Evolutionary conservation across 2,113 vertebrate genomes (phyloP), one percentile per base, ranked within the genome.

Genomic region (Anoura caudifer): DNA sequence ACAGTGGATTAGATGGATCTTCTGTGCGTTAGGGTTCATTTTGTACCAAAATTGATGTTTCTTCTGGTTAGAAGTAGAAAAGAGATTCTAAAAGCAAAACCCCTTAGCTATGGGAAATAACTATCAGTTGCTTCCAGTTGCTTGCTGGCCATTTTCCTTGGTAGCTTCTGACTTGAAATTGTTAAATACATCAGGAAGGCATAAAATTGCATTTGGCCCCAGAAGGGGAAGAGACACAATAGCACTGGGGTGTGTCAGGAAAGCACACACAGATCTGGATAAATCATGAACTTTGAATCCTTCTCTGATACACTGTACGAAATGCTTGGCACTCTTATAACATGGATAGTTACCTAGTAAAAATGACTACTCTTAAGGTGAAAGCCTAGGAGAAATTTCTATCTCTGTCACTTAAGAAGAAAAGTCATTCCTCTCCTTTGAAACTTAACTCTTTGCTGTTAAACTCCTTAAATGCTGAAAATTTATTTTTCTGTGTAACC

Each of bases 121-220:
- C 70, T 91, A 43, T 65, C 41, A 77, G 26, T 81, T 96, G 69
- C 59, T 90, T 91, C 75, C 47, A 77, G 19, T 7, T 82, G 36
- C 24, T 7, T 82, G 36, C 24, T 33, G 15, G 15, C 33, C 22
- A 83, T 67, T 96, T 97, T 93, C 54, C 31, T 70, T 95, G 9
- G 28, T 94, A 93, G 52, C 1, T 90, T 96, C 76, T 94, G 43
- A 94, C 1, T 24, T 88, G 54, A 96, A 73, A 85, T 93, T 95
- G 16, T 95, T 87, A 86, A 90, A 80, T 95, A 86, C 20, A 13
- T 81, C 54, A 92, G 63, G 38, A 92, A 95, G 26, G 76, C 54
- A 97, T 86, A 95, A 96, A 93, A 91, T 96, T 38, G 54, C 26
- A 79, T 93, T 95, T 96, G 20, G 11, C 20, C 38, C 67, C 82